Conservation (phyloP, 1,140 invertebrate species). For the Halesus radiatus region DNA sequence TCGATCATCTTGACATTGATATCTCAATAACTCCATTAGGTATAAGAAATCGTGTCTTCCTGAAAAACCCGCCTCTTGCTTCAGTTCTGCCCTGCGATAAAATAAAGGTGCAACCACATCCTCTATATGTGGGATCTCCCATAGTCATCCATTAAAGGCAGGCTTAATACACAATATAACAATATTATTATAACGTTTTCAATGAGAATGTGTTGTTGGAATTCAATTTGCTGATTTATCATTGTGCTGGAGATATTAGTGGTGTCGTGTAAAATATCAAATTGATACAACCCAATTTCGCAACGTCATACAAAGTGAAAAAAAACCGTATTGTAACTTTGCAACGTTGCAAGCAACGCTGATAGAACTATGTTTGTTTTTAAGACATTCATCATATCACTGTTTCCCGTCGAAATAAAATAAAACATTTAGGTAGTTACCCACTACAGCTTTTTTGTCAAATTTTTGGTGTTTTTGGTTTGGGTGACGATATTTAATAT, state of each 20-base stretch:
- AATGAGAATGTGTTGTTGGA: conserved; percentile 29
- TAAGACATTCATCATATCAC: too few species aligned
- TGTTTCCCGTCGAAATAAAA: too few species aligned
- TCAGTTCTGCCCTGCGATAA: conserved; percentile 14
- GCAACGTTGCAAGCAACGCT: too few species aligned
- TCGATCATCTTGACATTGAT: too few species aligned
- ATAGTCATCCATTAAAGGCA: conserved; percentile 29
- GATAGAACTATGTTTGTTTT: too few species aligned
- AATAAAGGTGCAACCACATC: conserved; percentile 43
- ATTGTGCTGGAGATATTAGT: conserved; percentile 27
- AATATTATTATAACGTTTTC: conserved; percentile 36
- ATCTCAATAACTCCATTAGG: too few species aligned
- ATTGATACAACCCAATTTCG: conserved; percentile 18
- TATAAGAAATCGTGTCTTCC: too few species aligned
- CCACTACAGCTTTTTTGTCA: too few species aligned
- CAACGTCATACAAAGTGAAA: conserved; percentile 12
- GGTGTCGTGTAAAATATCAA: conserved; percentile 31
- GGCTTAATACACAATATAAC: conserved; percentile 22
- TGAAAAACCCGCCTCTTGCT: not conserved
- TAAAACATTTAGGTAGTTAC: too few species aligned
- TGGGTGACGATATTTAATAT: too few species aligned
- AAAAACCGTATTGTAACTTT: too few species aligned
- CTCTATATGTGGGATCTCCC: conserved; percentile 13
- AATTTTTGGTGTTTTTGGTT: too few species aligned
- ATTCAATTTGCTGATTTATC: conserved; percentile 43